Evolutionary conservation across 2,113 vertebrate genomes (phyloP).

Genomic region (Seriola aureovittata): DNA sequence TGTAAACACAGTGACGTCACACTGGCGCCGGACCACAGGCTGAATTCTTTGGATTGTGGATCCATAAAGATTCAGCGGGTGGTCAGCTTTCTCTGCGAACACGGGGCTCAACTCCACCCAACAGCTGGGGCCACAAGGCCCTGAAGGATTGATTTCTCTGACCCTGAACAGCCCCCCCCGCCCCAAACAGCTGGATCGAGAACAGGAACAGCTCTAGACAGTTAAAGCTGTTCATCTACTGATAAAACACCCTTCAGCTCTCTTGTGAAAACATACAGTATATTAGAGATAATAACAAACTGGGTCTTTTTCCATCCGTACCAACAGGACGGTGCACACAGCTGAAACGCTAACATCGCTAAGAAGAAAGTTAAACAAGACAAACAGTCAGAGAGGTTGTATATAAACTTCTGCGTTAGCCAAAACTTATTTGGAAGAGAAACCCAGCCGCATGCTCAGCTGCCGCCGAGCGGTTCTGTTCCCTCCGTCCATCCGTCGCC

Average conservation of each 20-base stretch:
- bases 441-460: neutral
- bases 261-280: neutral
- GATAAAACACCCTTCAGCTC: neutral
- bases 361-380: neutral
- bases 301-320: neutral
- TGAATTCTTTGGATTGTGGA: constrained; percentile 38
- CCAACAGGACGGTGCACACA: neutral
- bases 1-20: constrained; percentile 29
- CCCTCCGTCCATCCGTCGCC: too few relatives aligned
- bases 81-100: constrained; percentile 14
- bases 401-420: neutral
- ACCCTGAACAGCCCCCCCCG: constrained; percentile 23
- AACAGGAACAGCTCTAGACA: neutral
- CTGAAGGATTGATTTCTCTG: constrained; percentile 34
- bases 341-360: too few relatives aligned
- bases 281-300: neutral
- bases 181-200: constrained; percentile 29
- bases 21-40: neutral
- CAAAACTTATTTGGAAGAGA: neutral
- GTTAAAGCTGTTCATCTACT: neutral
- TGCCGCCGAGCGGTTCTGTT: too few relatives aligned
- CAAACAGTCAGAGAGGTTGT: neutral
- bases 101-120: constrained; percentile 32
- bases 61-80: constrained; percentile 20
- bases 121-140: constrained; percentile 50